Evolutionary conservation across 2,113 vertebrate genomes (phyloP).

Genomic region (Dasypus novemcinctus): DNA sequence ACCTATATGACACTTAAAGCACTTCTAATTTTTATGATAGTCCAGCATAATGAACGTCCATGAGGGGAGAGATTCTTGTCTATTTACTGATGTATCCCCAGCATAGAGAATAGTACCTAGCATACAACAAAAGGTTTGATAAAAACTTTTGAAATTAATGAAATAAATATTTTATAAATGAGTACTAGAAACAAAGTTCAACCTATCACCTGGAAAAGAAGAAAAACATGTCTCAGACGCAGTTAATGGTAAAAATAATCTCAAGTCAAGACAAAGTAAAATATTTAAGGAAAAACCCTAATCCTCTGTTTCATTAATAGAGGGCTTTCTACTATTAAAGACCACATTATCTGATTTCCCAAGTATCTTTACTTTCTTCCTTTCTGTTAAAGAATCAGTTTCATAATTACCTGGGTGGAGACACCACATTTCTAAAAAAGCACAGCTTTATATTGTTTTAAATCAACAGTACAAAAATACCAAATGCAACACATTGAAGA

Average conservation of each 20-base stretch:
- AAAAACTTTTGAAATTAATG: not conserved
- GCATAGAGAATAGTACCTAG: not conserved
- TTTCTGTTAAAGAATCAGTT: conserved; percentile 27
- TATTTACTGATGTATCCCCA: no score
- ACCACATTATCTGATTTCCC: conserved; percentile 18
- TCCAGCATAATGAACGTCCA: not conserved
- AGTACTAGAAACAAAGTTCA: not conserved
- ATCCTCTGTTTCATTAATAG: not conserved
- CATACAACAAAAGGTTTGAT: not conserved
- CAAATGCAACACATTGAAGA: not conserved
- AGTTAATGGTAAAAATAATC: conserved; percentile 23
- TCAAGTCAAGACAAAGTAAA: conserved; percentile 22
- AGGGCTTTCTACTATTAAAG: not conserved
- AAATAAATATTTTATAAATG: not conserved
- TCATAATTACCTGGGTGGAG: not conserved
- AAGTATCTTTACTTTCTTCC: not conserved
- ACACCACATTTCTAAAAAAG: conserved; percentile 25
- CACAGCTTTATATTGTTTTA: not conserved
- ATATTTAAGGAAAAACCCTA: not conserved
- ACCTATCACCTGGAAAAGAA: not conserved
- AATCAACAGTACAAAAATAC: conserved; percentile 36
- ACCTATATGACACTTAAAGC: not conserved
- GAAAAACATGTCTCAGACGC: not conserved
- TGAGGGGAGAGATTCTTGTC: no score
- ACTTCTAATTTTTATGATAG: not conserved